Conservation (phyloP, 35 echinoderm and acorn worm species). For the Heliocidaris erythrogramma region DNA sequence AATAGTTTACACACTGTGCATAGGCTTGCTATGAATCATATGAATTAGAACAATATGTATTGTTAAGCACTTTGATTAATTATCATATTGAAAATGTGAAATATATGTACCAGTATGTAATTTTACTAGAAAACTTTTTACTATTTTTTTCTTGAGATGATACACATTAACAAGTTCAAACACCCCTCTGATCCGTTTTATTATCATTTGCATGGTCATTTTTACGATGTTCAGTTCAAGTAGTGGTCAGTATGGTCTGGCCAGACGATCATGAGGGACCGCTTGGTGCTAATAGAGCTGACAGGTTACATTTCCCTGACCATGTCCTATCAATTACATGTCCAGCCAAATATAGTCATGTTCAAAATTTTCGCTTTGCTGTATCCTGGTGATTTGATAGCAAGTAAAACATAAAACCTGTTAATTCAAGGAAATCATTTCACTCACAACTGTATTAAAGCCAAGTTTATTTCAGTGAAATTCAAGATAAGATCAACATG, state of each 20-base stretch:
- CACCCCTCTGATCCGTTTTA: too few species aligned
- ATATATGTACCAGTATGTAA: too few species aligned
- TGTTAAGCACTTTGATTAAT: too few species aligned
- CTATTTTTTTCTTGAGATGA: too few species aligned
- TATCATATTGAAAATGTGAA: too few species aligned
- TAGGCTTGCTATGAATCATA: too few species aligned
- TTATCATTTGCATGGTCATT: neutral
- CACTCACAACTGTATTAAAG: neutral
- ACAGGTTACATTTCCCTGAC: neutral
- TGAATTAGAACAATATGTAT: too few species aligned
- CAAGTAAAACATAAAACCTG: neutral
- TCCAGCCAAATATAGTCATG: neutral
- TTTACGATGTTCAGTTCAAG: neutral
- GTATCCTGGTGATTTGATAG: neutral
- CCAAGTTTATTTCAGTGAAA: neutral
- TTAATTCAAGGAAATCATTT: neutral
- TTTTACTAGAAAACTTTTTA: too few species aligned
- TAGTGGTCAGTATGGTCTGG: neutral
- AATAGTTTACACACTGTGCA: too few species aligned
- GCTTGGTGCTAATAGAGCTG: neutral
- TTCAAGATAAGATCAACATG: neutral
- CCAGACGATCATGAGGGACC: neutral
- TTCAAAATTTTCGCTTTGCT: neutral
- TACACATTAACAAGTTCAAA: too few species aligned
- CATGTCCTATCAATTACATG: neutral